These are phyloP conservation scores for Galaxias olidus DNA, from an alignment of 2,797 vertebrate genomes.

Conservation along the genomic window DNA sequence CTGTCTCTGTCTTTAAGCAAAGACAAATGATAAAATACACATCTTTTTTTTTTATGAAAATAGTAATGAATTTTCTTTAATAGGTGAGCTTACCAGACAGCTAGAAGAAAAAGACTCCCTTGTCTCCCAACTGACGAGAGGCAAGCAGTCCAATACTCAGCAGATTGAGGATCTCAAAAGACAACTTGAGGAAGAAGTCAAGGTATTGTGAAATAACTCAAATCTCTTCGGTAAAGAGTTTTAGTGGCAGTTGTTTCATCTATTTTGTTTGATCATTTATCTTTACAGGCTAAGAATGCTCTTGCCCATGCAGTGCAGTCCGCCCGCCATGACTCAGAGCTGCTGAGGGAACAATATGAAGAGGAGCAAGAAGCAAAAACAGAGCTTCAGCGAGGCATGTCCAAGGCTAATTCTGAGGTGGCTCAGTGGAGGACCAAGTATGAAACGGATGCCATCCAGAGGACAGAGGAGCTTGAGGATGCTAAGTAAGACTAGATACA, in stretches of 20 bases:
- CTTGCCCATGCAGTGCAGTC: conserved; percentile 61
- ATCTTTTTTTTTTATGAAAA: too few species aligned
- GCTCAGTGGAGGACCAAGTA: conserved; percentile 62
- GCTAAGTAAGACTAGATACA: conserved; percentile 61
- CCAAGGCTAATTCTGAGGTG: conserved; percentile 55
- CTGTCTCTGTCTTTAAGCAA: too few species aligned
- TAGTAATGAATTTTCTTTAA: too few species aligned
- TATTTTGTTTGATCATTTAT: not conserved
- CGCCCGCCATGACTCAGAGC: conserved; percentile 56
- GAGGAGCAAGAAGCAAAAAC: conserved; percentile 56
- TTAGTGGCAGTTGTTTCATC: too few species aligned
- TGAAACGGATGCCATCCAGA: conserved; percentile 55
- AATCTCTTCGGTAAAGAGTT: too few species aligned
- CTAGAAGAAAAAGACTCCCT: conserved; percentile 72
- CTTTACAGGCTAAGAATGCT: conserved; percentile 57
- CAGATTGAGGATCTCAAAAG: conserved; percentile 73
- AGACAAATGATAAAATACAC: too few species aligned
- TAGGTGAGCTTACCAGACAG: conserved; percentile 56
- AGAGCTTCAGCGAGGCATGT: conserved; percentile 51
- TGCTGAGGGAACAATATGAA: conserved; percentile 60
- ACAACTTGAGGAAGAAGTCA: conserved; percentile 71
- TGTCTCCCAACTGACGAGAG: conserved; percentile 65
- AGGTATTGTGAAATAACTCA: conserved; percentile 47
- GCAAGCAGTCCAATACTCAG: conserved; percentile 68
- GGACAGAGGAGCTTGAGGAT: conserved; percentile 55